Evolutionary conservation across 2,797 vertebrate species (phyloP).

Genomic region (Hippocampus kuda): DNA sequence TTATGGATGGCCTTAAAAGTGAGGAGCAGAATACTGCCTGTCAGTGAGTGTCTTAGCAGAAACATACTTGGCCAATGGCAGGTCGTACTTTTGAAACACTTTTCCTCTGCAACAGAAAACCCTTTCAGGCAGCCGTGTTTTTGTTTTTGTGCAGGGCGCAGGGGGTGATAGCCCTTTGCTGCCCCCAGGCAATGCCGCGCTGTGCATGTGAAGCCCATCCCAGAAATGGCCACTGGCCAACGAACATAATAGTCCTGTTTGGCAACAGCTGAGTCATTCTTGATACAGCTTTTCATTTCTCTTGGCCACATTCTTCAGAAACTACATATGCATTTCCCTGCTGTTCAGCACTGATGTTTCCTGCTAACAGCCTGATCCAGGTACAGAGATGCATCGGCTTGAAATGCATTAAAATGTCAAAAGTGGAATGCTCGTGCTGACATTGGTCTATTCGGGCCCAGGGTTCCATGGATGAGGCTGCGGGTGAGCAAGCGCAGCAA

Average conservation of each 20-base stretch:
- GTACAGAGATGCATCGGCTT: not conserved
- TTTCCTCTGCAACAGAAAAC: too few species aligned
- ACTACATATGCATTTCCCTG: not conserved
- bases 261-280: slow-evolving; percentile 15
- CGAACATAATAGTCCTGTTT: slow-evolving; percentile 28
- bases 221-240: slow-evolving; percentile 29
- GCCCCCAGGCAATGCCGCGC: not conserved
- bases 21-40: too few species aligned
- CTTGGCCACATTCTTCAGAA: slow-evolving; percentile 6
- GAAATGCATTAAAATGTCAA: slow-evolving; percentile 11
- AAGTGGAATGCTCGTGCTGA: not conserved
- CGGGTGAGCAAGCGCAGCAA: not conserved
- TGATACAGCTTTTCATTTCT: slow-evolving; percentile 7
- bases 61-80: too few species aligned
- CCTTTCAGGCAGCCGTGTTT: too few species aligned
- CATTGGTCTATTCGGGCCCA: not conserved
- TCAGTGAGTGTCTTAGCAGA: too few species aligned
- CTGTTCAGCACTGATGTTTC: not conserved
- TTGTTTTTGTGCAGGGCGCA: too few species aligned
- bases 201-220: not conserved
- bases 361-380: slow-evolving; percentile 1
- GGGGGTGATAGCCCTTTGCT: too few species aligned
- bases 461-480: not conserved
- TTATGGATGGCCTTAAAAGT: too few species aligned
- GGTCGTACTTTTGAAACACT: too few species aligned